Evolutionary conservation across 1,140 invertebrate genomes (phyloP).

Genomic region (Ips nitidus): DNA sequence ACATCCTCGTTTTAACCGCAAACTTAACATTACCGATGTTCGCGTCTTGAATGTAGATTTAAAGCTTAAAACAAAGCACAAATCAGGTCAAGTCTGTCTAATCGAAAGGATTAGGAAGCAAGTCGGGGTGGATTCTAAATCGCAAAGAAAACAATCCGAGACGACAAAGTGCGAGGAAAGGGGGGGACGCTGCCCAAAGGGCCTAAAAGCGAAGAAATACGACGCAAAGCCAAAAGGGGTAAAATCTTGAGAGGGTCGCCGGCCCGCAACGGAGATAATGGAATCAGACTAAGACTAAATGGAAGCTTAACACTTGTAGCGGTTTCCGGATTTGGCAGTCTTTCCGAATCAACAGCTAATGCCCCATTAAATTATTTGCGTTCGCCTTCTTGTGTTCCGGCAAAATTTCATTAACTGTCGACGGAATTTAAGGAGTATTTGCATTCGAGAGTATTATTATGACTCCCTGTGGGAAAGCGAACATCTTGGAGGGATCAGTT

Average conservation of each 20-base stretch:
- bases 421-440: conserved; percentile 34
- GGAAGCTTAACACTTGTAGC: conserved; percentile 38
- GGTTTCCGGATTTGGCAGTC: conserved; percentile 30
- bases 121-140: conserved; percentile 16
- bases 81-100: conserved; percentile 9
- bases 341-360: conserved; percentile 34
- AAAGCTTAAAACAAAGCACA: neutral
- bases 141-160: conserved; percentile 29
- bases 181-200: conserved; percentile 10
- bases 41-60: neutral
- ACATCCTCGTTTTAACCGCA: too few species aligned
- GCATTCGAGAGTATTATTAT: conserved; percentile 34
- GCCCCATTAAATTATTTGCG: conserved; percentile 38
- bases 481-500: conserved; percentile 34
- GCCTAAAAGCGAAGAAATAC: conserved; percentile 21
- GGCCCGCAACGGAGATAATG: conserved; percentile 26
- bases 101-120: conserved; percentile 15
- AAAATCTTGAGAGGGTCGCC: conserved; percentile 23
- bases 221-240: conserved; percentile 24
- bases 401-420: conserved; percentile 35
- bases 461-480: conserved; percentile 35
- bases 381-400: conserved; percentile 29
- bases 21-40: too few species aligned
- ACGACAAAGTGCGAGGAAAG: neutral
- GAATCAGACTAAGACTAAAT: conserved; percentile 38